Evolutionary conservation across 1,140 invertebrate genomes (phyloP).

Genomic region (Ctenoplectra terminalis): DNA sequence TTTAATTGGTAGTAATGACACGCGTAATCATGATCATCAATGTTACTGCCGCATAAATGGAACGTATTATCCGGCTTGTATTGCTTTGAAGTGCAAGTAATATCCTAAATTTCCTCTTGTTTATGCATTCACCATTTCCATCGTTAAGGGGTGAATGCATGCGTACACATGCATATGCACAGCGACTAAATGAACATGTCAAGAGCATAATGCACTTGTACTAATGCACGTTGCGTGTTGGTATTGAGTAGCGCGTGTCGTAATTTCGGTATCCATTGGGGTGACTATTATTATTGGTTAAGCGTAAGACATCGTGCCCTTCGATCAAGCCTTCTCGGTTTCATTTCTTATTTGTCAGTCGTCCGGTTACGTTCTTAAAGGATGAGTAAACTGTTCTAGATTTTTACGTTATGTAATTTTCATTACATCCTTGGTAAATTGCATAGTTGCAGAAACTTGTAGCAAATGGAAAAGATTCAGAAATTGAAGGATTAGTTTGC

Average conservation of each 20-base stretch:
- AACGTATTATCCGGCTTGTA: neutral
- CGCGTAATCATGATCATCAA: constrained; percentile 26
- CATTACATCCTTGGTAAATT: too few species aligned
- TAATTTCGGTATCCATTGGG: constrained; percentile 15
- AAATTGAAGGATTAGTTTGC: too few species aligned
- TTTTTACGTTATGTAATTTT: too few species aligned
- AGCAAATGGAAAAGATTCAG: too few species aligned
- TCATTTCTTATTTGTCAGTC: too few species aligned
- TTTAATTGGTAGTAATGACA: constrained; percentile 57
- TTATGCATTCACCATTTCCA: constrained; percentile 47
- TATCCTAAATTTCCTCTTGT: constrained; percentile 61
- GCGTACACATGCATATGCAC: constrained; percentile 49
- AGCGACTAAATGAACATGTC: constrained; percentile 65
- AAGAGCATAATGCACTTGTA: constrained; percentile 64
- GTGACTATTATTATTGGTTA: constrained; percentile 14
- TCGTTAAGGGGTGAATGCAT: constrained; percentile 44
- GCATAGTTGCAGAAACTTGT: too few species aligned
- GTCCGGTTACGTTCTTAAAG: too few species aligned
- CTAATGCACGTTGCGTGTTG: constrained; percentile 57
- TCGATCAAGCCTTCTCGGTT: neutral
- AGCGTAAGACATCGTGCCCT: neutral
- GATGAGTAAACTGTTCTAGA: too few species aligned
- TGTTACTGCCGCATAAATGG: neutral
- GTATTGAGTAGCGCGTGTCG: constrained; percentile 32
- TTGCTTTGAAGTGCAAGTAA: constrained; percentile 47